Conservation (phyloP, 2,113 vertebrate species). For the Aptenodytes forsteri region DNA sequence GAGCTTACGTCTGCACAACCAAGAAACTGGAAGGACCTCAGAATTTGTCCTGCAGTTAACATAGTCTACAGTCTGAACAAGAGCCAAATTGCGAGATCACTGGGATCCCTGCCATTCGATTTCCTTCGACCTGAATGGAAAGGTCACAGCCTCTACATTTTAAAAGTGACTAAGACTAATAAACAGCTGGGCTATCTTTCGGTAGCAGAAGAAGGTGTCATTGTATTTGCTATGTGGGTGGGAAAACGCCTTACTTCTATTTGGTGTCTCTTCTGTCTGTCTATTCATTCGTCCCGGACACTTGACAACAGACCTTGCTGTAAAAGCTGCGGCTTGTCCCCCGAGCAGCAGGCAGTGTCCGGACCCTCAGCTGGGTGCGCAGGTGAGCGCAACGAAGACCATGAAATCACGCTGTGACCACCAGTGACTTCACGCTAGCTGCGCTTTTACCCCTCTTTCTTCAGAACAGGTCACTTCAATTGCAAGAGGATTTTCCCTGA, state of each 20-base stretch:
- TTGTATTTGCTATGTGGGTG: neutral
- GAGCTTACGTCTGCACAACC: neutral
- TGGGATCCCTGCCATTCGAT: neutral
- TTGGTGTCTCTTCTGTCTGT: neutral
- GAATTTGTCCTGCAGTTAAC: neutral
- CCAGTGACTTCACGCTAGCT: neutral
- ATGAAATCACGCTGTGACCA: accelerated
- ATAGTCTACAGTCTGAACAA: neutral
- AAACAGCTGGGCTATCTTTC: neutral
- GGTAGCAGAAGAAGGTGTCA: neutral
- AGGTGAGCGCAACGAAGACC: neutral
- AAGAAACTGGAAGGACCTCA: neutral
- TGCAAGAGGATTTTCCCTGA: neutral
- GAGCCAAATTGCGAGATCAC: neutral
- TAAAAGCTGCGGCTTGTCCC: neutral
- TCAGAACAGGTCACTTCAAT: neutral
- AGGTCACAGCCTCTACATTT: neutral
- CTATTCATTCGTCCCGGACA: accelerated
- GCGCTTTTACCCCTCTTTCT: neutral
- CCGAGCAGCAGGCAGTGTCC: neutral
- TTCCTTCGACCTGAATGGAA: neutral
- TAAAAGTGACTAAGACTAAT: neutral
- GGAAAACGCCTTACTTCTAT: neutral
- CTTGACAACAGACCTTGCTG: neutral
- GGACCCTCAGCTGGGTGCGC: neutral